Conservation (phyloP, 2,888 invertebrate species). For the Falcaria lacertinaria region DNA sequence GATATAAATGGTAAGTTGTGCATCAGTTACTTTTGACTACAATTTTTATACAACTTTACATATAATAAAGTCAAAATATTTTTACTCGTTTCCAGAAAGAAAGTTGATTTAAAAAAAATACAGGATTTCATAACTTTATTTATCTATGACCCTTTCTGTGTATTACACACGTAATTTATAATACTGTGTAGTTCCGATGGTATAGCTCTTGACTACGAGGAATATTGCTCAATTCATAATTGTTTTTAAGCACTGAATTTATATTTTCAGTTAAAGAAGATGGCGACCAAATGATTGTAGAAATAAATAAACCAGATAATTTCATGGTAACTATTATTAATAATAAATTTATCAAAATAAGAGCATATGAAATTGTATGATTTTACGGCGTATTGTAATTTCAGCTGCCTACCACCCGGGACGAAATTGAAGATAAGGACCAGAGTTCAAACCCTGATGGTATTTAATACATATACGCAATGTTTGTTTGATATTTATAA, state of each 20-base stretch:
- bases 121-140: no score
- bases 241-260: constrained; percentile 5
- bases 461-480: not conserved
- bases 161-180: no score
- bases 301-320: constrained; percentile 62
- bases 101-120: no score
- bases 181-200: no score
- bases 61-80: no score
- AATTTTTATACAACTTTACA: no score
- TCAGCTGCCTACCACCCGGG: not conserved
- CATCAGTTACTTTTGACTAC: constrained; percentile 8
- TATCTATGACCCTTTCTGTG: no score
- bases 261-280: constrained; percentile 62
- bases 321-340: constrained; percentile 54
- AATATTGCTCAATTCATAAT: not conserved
- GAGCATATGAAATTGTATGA: no score
- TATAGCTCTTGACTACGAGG: no score
- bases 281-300: constrained; percentile 63
- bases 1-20: constrained; percentile 33
- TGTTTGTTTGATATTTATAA: no score
- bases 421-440: not conserved
- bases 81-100: no score
- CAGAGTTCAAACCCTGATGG: constrained; percentile 1
- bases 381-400: not conserved
- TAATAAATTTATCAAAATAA: no score